Base-by-base conservation (phyloP, 2,797 vertebrate genomes). In the Meriones psammophilus region DNA sequence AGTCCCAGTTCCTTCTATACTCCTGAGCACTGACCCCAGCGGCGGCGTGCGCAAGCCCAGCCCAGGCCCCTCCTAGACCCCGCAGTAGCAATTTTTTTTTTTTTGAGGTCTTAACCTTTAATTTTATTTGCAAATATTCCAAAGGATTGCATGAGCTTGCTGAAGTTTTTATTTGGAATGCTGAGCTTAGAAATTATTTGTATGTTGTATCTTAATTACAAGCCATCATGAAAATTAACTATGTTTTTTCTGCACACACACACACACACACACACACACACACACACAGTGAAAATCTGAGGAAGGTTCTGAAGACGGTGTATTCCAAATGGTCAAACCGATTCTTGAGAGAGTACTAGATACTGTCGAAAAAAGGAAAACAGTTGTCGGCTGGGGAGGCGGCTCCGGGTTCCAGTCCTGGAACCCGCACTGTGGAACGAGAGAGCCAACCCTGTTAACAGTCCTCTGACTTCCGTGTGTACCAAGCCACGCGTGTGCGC, bases 81-180 rank as follows among this genome's bases (percentile, higher is more conserved):
- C 26, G 50, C 76, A 10, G 20, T 24, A 50, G 8, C 9, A 62
- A 28, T 93, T 7, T n/a, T 83, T 50, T 7, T 54, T 68, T 42
- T 18, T 46, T 56, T 28, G 42, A 54, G 28, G 10, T 50, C 42
- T 85, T 54, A 85, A 85, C 62, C 50, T 68, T 85, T 68, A 33
- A 69, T 69, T 85, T 85, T 85, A 85, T 85, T 54, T 68, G 33
- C 42, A 69, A 85, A 85, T 66, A 50, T 54, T 86, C 50, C 83
- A 86, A 86, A 68, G 46, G 54, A 71, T 46, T 54, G 20, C 14
- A 26, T 56, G 46, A 36, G 12, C 28, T 71, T 56, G 33, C 20
- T 80, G 36, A 36, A 58, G 22, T 24, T 58, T 86, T 86, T 30
- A 71, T 56, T 46, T 86, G n/a, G 33, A 56, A 50, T 87, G 33